Base-by-base conservation (phyloP, 2,888 invertebrate species). In the Antheraea assamensis region DNA sequence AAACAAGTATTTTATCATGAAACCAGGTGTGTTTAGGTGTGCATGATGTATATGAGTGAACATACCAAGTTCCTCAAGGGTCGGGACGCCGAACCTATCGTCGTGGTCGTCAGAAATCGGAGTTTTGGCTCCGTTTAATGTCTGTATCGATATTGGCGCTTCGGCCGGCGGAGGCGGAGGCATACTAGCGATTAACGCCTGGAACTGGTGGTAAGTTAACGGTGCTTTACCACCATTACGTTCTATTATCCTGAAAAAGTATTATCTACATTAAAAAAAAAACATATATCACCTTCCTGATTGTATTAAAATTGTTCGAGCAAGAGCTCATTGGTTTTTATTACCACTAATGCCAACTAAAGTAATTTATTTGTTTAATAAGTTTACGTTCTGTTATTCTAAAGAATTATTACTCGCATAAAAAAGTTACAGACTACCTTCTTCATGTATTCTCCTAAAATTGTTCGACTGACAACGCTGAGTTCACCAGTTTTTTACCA, bases 151-250 rank as follows among this genome's bases (percentile, higher is more conserved):
- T 42, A 97, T 95, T 0, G 95, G 83, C 0, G 95, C 87, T 78
- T 95, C 96, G 0, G 98, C 96, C 70, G 92, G 88, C 55, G 96
- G 95, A 19, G 98, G 98, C 27, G 96, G 95, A 8, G 96, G 97
- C 96, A 98, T 96, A 74, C 95, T 95, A 10, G 97, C 96, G 24
- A 98, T 95, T 76, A 98, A 94, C 30, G 96, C 96, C 92, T 98
- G 97, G 91, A 98, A 98, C 87, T 98, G 97, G 85, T 98, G 97
- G 88, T 98, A 98, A 0, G 98, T 98, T 73, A 98, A 90, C 0
- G 98, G 98, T 0, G 98, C 96, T 83, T 96, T 96, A 0, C 97
- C 98, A 31, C 96, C 96, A 89, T 98, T 98, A 77, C 95, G 95
- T 78, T 97, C 97, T 82, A 98, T 97, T 74, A 98, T 98, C 79